Conservation (phyloP, 2,888 invertebrate species). For the Caenorhabditis sinica region DNA sequence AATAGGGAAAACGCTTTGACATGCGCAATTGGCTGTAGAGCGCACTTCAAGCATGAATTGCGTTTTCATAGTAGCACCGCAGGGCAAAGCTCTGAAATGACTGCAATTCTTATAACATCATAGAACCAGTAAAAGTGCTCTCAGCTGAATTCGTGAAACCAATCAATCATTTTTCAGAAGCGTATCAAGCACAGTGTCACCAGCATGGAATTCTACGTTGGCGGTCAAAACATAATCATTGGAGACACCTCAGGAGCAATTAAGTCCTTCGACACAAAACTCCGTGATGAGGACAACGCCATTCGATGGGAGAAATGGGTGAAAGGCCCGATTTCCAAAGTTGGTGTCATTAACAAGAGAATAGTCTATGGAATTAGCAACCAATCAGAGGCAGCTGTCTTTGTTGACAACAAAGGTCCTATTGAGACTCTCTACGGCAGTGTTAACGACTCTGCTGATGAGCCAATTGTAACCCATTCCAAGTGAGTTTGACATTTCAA, state of each 20-base stretch:
- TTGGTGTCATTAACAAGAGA: slow-evolving; percentile 60
- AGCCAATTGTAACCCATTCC: neutral
- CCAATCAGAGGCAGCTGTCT: slow-evolving; percentile 22
- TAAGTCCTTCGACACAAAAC: slow-evolving; percentile 29
- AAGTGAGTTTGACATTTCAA: slow-evolving; percentile 19
- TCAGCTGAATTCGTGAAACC: too few relatives aligned
- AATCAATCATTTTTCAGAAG: slow-evolving; percentile 48
- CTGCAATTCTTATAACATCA: too few relatives aligned
- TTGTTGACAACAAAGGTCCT: slow-evolving; percentile 40
- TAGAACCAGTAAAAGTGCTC: too few relatives aligned
- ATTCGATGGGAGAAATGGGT: slow-evolving; percentile 52
- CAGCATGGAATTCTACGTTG: slow-evolving; percentile 62
- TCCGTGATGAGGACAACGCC: slow-evolving; percentile 61
- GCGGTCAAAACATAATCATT: slow-evolving; percentile 61
- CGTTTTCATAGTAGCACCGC: too few relatives aligned
- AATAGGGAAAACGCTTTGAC: too few relatives aligned
- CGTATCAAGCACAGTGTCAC: slow-evolving; percentile 41
- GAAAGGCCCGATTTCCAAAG: slow-evolving; percentile 45
- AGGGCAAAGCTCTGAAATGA: too few relatives aligned
- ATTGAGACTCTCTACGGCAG: slow-evolving; percentile 53
- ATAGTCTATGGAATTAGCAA: slow-evolving; percentile 46
- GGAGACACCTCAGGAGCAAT: slow-evolving; percentile 58
- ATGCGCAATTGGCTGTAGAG: neutral
- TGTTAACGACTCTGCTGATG: neutral
- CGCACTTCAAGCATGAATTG: neutral